These are phyloP conservation scores for Zoanthus gigantus DNA, from an alignment of 92 coral and sea anemone genomes.

Conservation along the genomic window DNA sequence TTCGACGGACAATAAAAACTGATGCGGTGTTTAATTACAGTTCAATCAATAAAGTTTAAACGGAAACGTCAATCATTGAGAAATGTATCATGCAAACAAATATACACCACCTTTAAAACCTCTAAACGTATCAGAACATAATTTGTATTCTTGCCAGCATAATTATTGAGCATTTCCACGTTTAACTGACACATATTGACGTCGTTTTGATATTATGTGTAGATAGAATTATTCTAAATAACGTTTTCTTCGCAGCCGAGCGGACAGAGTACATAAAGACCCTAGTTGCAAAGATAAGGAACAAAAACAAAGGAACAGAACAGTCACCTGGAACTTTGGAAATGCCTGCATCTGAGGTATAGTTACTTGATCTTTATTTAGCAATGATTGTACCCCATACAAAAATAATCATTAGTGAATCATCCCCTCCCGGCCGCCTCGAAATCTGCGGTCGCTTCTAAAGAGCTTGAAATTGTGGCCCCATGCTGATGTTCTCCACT, in stretches of 20 bases:
- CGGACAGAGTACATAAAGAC: slow-evolving; percentile 8
- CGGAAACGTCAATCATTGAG: too few species aligned
- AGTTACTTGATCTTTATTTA: neutral
- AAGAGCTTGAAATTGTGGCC: neutral
- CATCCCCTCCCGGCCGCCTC: neutral
- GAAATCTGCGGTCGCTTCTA: neutral
- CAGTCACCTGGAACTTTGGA: neutral
- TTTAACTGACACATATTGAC: neutral
- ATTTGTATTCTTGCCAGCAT: neutral
- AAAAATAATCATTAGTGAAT: neutral
- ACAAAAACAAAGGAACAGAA: neutral
- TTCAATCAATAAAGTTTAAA: too few species aligned
- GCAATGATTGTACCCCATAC: neutral
- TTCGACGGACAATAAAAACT: too few species aligned
- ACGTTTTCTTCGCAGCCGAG: neutral
- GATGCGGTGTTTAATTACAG: too few species aligned
- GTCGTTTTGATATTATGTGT: neutral
- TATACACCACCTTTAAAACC: neutral
- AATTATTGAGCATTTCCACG: slow-evolving; percentile 1
- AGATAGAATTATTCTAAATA: neutral
- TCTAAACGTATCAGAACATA: neutral
- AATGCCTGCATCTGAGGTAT: neutral
- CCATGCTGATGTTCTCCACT: too few species aligned
- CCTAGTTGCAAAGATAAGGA: neutral
- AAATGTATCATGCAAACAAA: too few species aligned